Base-by-base conservation (phyloP, 1,140 invertebrate genomes). In the Trypoxylus dichotomus region DNA sequence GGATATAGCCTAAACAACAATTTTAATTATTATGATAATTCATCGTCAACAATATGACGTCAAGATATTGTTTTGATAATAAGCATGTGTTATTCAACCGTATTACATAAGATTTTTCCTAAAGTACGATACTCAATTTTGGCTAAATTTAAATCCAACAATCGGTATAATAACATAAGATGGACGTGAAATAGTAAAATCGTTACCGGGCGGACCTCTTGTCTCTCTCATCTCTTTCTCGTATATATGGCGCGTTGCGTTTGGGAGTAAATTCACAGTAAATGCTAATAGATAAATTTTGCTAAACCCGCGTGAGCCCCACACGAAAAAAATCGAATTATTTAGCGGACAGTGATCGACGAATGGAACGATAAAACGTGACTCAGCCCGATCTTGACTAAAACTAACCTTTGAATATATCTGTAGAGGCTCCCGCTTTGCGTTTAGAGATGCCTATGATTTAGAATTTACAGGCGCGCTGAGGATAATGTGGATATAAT, bases 201-300 rank as follows among this genome's bases (percentile, higher is more conserved):
- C 60, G 60, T 68, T 68, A 15, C 60, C 27, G 60, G 27, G 32
- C 24, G 21, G 21, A n/a, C 47, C 15, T 54, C 47, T 54, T 27
- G 32, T 68, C 60, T 29, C 32, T 37, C 32, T 37, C 32, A 25
- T 68, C 60, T 68, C 60, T 68, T 68, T 68, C 24, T 68, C 24
- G 32, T 37, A 37, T 37, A 37, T 37, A 37, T 8, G 32, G 32
- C 32, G 60, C 21, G 24, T 68, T 68, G 60, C 60, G 19, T 68
- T 68, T 13, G 32, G 32, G 32, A 37, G 60, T 68, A 25, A 68
- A 29, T 68, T 24, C 24, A 68, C 60, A 68, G 60, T 68, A 68
- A 68, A 68, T 68, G 60, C 60, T 68, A 68, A 68, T 68, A 68
- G 60, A 68, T 68, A 68, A 68, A 68, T 68, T 37, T 68, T 68